phyloP scores from a whole-genome alignment of 2,797 vertebrate species.

The Alca torda region DNA sequence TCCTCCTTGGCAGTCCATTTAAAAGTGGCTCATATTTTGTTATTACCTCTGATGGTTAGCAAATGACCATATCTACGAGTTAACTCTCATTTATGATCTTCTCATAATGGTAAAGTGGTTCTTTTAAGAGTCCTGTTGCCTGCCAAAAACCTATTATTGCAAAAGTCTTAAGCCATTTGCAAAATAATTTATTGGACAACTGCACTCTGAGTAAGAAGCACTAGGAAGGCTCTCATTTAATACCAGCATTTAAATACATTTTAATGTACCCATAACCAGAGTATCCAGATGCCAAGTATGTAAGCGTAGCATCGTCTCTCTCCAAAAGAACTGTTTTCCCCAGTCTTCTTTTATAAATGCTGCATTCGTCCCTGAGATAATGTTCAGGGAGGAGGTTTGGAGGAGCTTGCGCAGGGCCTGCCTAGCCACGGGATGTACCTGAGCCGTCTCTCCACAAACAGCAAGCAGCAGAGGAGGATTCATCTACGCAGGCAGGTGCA shows the following conservation, averaged over 20 bases:
- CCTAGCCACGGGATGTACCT: background rate
- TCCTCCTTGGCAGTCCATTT: slow-evolving; percentile 31
- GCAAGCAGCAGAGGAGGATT: background rate
- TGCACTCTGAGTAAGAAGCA: slow-evolving; percentile 21
- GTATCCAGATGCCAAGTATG: background rate
- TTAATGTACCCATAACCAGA: background rate
- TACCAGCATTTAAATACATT: slow-evolving; percentile 49
- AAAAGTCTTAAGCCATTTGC: slow-evolving; percentile 38
- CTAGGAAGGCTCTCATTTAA: slow-evolving; percentile 51
- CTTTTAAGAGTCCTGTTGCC: slow-evolving; percentile 56
- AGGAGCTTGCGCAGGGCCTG: background rate
- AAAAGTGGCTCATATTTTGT: slow-evolving; percentile 14
- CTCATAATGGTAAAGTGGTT: slow-evolving; percentile 48
- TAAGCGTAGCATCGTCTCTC: background rate
- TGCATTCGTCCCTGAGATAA: background rate
- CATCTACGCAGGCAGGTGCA: background rate
- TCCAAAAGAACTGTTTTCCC: background rate
- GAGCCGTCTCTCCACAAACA: background rate
- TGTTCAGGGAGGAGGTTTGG: background rate
- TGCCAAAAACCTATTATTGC: slow-evolving; percentile 48
- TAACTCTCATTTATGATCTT: slow-evolving; percentile 55
- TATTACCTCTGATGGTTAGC: slow-evolving; percentile 41
- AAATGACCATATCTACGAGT: background rate
- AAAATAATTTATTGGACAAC: slow-evolving; percentile 36
- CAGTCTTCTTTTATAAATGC: background rate